Base-by-base conservation (phyloP, 2,113 vertebrate genomes). In the Sorex araneus region DNA sequence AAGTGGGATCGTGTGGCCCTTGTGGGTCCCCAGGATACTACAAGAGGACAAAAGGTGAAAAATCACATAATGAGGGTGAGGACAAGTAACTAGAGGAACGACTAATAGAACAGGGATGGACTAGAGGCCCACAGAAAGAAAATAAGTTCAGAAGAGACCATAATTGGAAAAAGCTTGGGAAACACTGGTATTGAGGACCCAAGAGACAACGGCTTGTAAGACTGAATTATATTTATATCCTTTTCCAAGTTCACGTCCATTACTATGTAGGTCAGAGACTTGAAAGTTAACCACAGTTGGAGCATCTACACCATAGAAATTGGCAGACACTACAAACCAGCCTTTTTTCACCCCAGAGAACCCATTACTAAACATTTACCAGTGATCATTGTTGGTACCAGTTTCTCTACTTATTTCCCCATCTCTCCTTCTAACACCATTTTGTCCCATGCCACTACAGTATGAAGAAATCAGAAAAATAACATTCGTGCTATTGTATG, bases 251-350 rank as follows among this genome's bases (percentile, higher is more conserved):
- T 54, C 40, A 63, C 28, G 13, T 54, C 40, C 34, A 78, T 18
- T n/a, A 15, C 74, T 50, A 43, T 69, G 19, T 54, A 92, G 57
- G 19, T 23, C 9, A 10, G 54, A 75, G 60, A 69, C 50, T 36
- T 60, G 50, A 79, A 75, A 80, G 50, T 60, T 36, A 66, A 28
- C 1, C 25, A 28, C 6, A 21, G n/a, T 50, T 34, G 30, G 23
- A 50, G 43, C 43, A 80, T 87, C 90, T 75, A 92, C 30, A 88
- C 40, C 34, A 83, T 0, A 11, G 27, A 92, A 92, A 80, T 69
- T 75, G 73, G 67, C 50, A 83, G 92, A 75, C 36, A 25, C 25
- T 76, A 34, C 21, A 67, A 8, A 77, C 36, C 27, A 34, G 30
- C 23, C n/a, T 13, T 76, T 73, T 77, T 64, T 8, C 64, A 66